These are phyloP conservation scores for Lathronympha strigana DNA, from an alignment of 2,888 invertebrate species.

Conservation along the genomic window DNA sequence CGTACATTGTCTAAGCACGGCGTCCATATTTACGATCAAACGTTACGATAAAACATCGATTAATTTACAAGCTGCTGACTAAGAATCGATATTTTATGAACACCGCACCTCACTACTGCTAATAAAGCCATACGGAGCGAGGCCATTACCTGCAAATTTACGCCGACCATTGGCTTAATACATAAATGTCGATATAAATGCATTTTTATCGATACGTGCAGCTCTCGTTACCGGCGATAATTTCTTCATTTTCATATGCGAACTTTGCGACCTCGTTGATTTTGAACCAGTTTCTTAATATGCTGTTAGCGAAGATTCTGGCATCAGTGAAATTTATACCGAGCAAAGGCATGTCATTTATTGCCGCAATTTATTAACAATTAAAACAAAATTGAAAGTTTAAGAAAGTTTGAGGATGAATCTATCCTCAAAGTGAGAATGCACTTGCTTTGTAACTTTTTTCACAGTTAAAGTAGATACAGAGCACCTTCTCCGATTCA, in stretches of 20 bases:
- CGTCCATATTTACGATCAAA: constrained; percentile 58
- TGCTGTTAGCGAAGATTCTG: neutral
- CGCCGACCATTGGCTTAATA: constrained; percentile 63
- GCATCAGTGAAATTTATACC: neutral
- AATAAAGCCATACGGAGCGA: constrained; percentile 66
- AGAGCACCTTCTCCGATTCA: too few species aligned
- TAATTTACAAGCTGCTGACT: constrained; percentile 56
- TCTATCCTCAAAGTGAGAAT: too few species aligned
- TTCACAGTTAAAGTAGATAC: too few species aligned
- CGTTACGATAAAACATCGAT: constrained; percentile 54
- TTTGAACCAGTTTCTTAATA: constrained; percentile 58
- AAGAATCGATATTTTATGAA: constrained; percentile 56
- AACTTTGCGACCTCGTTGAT: constrained; percentile 49
- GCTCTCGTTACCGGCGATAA: constrained; percentile 69
- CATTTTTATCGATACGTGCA: constrained; percentile 72
- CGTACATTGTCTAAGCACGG: constrained; percentile 19
- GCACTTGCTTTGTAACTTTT: too few species aligned
- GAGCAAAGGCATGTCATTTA: neutral
- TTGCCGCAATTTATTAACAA: too few species aligned
- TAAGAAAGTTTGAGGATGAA: too few species aligned
- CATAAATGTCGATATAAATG: constrained; percentile 72
- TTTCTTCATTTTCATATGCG: constrained; percentile 72
- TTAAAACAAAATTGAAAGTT: too few species aligned
- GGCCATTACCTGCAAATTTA: constrained; percentile 70
- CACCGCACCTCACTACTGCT: constrained; percentile 63